Evolutionary conservation across 2,797 vertebrate genomes (phyloP).

Genomic region (Pagetopsis macropterus): DNA sequence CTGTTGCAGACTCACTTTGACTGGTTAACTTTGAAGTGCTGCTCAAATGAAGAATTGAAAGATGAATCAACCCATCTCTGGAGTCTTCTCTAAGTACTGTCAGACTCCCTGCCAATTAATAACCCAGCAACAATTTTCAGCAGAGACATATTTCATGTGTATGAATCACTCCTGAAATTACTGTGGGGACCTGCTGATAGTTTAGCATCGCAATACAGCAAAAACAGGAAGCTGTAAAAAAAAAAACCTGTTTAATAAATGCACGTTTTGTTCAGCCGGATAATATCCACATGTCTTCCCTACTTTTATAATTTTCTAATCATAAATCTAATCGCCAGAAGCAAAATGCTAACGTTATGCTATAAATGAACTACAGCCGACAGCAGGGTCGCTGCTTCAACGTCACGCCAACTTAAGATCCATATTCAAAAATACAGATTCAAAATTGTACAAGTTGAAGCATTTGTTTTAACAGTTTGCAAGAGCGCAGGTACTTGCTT

Average conservation of each 20-base stretch:
- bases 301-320: too few relatives aligned
- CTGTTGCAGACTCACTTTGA: constrained; percentile 41
- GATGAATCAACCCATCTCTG: constrained; percentile 64
- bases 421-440: too few relatives aligned
- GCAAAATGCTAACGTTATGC: too few relatives aligned
- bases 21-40: constrained; percentile 63
- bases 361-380: too few relatives aligned
- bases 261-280: too few relatives aligned
- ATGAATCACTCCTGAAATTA: constrained; percentile 59
- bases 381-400: too few relatives aligned
- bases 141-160: constrained; percentile 61
- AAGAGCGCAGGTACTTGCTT: too few relatives aligned
- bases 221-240: constrained; percentile 14
- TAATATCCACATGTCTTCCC: too few relatives aligned
- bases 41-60: constrained; percentile 69
- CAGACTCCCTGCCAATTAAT: constrained; percentile 71
- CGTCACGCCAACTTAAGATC: too few relatives aligned
- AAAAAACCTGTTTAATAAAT: constrained; percentile 9
- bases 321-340: too few relatives aligned
- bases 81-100: constrained; percentile 61
- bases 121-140: constrained; percentile 56
- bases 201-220: constrained; percentile 27
- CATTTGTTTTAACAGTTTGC: too few relatives aligned
- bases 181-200: constrained; percentile 48
- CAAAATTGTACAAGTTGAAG: too few relatives aligned